phyloP scores from a whole-genome alignment of 2,888 invertebrate genomes.

The Philonicus albiceps region DNA sequence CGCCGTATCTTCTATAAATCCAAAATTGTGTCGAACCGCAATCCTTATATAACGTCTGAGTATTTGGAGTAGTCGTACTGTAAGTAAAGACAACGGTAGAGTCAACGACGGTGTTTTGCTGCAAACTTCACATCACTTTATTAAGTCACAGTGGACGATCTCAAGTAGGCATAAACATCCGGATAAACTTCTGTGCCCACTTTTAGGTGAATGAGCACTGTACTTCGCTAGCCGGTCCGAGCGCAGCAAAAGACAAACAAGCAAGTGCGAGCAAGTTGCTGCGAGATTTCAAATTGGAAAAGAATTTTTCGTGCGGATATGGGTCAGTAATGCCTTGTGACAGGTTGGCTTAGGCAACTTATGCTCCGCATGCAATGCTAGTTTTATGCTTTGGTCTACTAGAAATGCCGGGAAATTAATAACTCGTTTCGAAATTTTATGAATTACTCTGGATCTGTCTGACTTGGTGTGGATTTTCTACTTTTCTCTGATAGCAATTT shows the following conservation, averaged over 20 bases:
- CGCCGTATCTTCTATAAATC: not conserved
- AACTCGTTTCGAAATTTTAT: not conserved
- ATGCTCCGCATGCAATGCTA: not conserved
- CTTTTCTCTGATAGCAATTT: not conserved
- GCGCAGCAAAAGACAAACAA: not conserved
- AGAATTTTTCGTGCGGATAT: not conserved
- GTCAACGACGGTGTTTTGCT: not conserved
- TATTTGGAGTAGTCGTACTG: not conserved
- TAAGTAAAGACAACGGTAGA: not conserved
- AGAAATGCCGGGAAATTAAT: not conserved
- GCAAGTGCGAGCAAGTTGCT: not conserved
- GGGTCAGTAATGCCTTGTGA: slow-evolving; percentile 15
- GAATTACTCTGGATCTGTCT: not conserved
- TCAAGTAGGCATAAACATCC: not conserved
- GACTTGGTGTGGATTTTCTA: not conserved
- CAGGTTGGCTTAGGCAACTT: not conserved
- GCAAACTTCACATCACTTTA: not conserved
- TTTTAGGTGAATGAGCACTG: slow-evolving; percentile 20
- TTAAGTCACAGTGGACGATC: not conserved
- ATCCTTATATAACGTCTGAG: not conserved
- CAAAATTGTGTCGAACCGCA: not conserved
- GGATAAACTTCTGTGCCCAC: slow-evolving; percentile 6
- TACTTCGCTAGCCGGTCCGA: not conserved
- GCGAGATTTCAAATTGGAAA: not conserved
- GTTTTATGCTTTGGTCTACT: not conserved